A percentile compares a stretch with the other conserved stretches of the same genome.
Evolutionary conservation across 2,113 vertebrate genomes (phyloP).

Genomic region (Sphaerodactylus townsendi): DNA sequence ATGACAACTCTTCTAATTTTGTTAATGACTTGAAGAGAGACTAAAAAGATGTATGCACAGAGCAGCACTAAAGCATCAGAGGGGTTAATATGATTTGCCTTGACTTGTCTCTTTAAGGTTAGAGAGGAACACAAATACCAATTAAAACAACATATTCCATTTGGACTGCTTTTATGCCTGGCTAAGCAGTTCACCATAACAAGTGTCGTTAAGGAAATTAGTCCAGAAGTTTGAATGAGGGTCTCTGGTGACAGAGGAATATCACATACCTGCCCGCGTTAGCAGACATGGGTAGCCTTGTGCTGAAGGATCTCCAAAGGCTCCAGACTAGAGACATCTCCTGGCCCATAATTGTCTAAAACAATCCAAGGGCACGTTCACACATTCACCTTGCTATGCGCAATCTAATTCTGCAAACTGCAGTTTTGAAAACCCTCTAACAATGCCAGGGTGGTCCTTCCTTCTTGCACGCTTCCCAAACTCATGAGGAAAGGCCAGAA

Average conservation of each 20-base stretch:
- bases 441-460: background rate
- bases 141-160: conserved; percentile 51
- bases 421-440: background rate
- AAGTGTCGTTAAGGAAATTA: conserved; percentile 40
- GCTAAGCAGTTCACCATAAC: conserved; percentile 2
- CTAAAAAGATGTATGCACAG: background rate
- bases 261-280: background rate
- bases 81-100: conserved; percentile 61
- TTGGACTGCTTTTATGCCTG: conserved; percentile 39
- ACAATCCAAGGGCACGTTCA: background rate
- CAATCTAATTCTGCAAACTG: background rate
- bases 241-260: background rate
- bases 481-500: no score
- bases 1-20: conserved; percentile 33
- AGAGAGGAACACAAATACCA: conserved; percentile 38
- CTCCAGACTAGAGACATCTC: background rate
- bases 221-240: conserved; percentile 14
- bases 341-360: background rate
- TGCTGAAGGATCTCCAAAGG: background rate
- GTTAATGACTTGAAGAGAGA: conserved; percentile 16
- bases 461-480: background rate
- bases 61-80: conserved; percentile 45
- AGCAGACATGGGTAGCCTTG: background rate
- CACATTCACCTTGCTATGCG: background rate
- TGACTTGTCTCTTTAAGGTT: conserved; percentile 33